phyloP scores from a whole-genome alignment of 2,797 vertebrate genomes.

The Syngnathus rostellatus region DNA sequence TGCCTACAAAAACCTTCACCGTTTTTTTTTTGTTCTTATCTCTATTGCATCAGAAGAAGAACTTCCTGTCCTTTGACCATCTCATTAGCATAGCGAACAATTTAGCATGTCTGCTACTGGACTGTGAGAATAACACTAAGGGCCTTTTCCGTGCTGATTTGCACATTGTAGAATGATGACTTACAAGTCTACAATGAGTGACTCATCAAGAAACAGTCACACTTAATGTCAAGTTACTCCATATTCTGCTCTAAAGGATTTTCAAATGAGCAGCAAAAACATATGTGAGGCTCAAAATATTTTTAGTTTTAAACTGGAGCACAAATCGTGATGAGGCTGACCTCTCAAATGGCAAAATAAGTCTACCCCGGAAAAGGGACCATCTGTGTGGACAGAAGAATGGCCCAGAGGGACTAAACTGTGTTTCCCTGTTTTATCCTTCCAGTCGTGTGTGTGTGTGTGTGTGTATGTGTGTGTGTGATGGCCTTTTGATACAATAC shows the following conservation, averaged over 20 bases:
- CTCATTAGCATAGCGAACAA: conserved; percentile 58
- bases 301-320: background rate
- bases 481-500: conserved; percentile 28
- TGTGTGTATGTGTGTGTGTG: conserved; percentile 4
- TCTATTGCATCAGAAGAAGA: conserved; percentile 29
- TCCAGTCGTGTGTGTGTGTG: background rate
- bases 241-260: conserved; percentile 52
- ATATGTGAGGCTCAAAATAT: background rate
- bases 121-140: conserved; percentile 51
- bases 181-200: conserved; percentile 31
- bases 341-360: conserved; percentile 38
- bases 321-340: conserved; percentile 7
- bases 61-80: conserved; percentile 24
- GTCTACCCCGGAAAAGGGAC: conserved; percentile 21
- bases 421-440: conserved; percentile 24
- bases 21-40: conserved; percentile 37
- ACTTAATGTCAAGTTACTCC: conserved; percentile 22
- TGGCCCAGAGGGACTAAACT: conserved; percentile 22
- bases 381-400: conserved; percentile 33
- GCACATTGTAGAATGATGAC: conserved; percentile 47
- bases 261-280: conserved; percentile 5
- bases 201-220: conserved; percentile 39
- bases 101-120: conserved; percentile 50
- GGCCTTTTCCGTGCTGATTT: conserved; percentile 52
- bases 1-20: conserved; percentile 25